phyloP scores from a whole-genome alignment of 1,140 invertebrate species.

The Bombus picipes region DNA sequence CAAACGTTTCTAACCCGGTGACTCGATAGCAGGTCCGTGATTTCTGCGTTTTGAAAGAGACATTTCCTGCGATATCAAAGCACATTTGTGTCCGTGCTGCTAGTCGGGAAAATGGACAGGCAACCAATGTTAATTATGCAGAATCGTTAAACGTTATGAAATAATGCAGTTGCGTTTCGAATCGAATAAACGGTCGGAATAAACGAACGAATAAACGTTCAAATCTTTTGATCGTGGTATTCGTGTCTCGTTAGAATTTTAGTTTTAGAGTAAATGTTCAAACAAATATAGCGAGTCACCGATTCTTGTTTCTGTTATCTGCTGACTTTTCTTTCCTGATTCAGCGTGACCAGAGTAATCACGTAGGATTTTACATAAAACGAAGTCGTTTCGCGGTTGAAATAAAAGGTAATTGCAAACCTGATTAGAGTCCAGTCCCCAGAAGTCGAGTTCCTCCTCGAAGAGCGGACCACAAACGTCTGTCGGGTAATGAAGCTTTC shows the following conservation, averaged over 20 bases:
- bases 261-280: neutral
- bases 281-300: neutral
- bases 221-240: no score
- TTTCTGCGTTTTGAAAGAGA: slow-evolving; percentile 15
- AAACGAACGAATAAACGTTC: no score
- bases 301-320: neutral
- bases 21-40: neutral
- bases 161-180: neutral
- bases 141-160: neutral
- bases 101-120: neutral
- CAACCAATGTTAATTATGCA: neutral
- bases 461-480: slow-evolving; percentile 99
- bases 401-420: slow-evolving; percentile 85
- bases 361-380: neutral
- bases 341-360: neutral
- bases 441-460: slow-evolving; percentile 98
- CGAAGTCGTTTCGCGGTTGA: neutral
- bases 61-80: slow-evolving; percentile 4
- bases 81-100: neutral
- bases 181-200: neutral
- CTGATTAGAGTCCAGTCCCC: slow-evolving; percentile 97
- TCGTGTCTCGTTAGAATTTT: neutral
- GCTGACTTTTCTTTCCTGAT: neutral
- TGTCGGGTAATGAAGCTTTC: slow-evolving; percentile 98
- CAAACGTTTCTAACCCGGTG: neutral